These are phyloP conservation scores for Neoaliturus tenellus DNA, from an alignment of 2,888 invertebrate genomes.

Conservation along the genomic window DNA sequence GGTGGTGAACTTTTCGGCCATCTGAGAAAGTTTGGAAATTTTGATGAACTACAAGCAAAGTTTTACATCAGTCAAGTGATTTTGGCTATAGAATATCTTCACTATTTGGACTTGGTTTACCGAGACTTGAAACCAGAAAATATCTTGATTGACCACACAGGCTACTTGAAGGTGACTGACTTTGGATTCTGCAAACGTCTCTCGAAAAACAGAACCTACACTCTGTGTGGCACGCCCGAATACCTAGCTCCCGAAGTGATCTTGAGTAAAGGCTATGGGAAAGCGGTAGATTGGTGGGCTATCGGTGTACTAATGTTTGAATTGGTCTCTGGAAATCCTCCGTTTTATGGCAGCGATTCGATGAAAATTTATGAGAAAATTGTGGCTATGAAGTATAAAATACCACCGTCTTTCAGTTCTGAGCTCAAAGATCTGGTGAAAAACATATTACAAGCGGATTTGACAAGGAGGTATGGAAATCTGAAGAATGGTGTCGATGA, in stretches of 20 bases:
- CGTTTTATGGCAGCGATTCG: conserved; percentile 93
- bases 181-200: conserved; percentile 93
- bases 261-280: conserved; percentile 93
- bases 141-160: conserved; percentile 84
- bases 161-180: conserved; percentile 89
- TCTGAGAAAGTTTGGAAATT: conserved; percentile 79
- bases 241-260: conserved; percentile 81
- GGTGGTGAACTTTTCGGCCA: conserved; percentile 95
- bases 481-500: conserved; percentile 90
- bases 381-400: conserved; percentile 91
- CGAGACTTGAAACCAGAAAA: conserved; percentile 96
- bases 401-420: conserved; percentile 88
- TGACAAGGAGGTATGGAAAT: conserved; percentile 89
- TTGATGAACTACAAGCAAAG: conserved; percentile 74
- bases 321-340: conserved; percentile 95
- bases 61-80: conserved; percentile 96
- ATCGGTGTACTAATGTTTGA: conserved; percentile 92
- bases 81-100: conserved; percentile 93
- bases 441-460: conserved; percentile 88
- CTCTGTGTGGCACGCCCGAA: conserved; percentile 78
- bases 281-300: conserved; percentile 98
- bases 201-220: conserved; percentile 73
- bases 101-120: conserved; percentile 90
- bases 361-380: conserved; percentile 98
- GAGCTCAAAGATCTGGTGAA: conserved; percentile 90